Evolutionary conservation across 2,888 invertebrate species (phyloP).

Genomic region (Eilema caniola): DNA sequence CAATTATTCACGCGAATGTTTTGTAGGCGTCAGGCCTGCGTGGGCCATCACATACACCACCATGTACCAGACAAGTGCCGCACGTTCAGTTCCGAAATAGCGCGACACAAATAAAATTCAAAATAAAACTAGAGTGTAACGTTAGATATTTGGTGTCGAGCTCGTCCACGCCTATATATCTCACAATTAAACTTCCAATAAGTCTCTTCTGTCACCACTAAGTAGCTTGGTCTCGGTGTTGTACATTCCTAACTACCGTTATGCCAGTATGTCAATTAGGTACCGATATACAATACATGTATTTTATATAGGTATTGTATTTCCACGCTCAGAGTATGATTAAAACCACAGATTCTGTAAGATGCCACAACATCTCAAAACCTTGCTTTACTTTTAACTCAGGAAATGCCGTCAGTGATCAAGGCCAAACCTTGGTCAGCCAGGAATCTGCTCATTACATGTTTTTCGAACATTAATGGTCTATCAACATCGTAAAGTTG

Average conservation of each 20-base stretch:
- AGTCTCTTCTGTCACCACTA: constrained; percentile 51
- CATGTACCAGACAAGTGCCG: constrained; percentile 82
- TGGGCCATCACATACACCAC: constrained; percentile 72
- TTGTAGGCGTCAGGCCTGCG: constrained; percentile 65
- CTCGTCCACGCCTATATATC: constrained; percentile 65
- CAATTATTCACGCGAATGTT: constrained; percentile 60
- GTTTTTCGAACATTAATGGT: constrained; percentile 52
- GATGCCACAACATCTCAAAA: constrained; percentile 33
- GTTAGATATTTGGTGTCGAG: constrained; percentile 77
- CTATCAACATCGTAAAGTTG: constrained; percentile 55
- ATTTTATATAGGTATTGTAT: too few species aligned
- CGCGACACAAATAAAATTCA: constrained; percentile 86
- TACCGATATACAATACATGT: neutral
- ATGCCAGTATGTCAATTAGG: too few species aligned
- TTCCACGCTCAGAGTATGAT: neutral
- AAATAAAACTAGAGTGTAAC: constrained; percentile 84
- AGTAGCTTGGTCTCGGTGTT: constrained; percentile 20
- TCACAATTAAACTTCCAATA: constrained; percentile 67
- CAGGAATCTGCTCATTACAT: constrained; percentile 52
- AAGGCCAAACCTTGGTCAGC: constrained; percentile 59
- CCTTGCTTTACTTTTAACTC: constrained; percentile 54
- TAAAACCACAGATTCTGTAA: neutral
- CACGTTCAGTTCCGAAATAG: constrained; percentile 83
- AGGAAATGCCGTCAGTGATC: constrained; percentile 63
- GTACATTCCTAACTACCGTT: constrained; percentile 33